Conservation (phyloP, 2,888 invertebrate genomes). For the Drosophila kambysellisi region DNA sequence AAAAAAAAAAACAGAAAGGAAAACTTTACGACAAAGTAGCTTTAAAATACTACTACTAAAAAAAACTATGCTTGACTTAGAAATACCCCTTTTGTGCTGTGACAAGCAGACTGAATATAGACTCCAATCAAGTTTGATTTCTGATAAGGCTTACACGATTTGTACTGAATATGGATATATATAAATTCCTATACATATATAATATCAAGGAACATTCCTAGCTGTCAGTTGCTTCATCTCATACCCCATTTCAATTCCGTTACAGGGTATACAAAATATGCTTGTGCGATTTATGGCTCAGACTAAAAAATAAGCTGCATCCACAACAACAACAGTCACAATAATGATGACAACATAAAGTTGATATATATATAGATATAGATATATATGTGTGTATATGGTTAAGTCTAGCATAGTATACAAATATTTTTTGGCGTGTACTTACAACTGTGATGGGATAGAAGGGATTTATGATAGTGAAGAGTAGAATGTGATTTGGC, state of each 20-base stretch:
- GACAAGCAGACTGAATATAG: neutral
- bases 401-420: neutral
- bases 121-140: neutral
- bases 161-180: neutral
- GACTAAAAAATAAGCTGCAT: neutral
- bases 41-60: slow-evolving; percentile 21
- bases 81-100: slow-evolving; percentile 2
- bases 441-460: slow-evolving; percentile 99
- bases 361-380: neutral
- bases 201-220: neutral
- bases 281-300: slow-evolving; percentile 2
- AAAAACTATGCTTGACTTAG: neutral
- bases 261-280: neutral
- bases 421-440: slow-evolving; percentile 79
- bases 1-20: neutral
- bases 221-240: neutral
- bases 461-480: slow-evolving; percentile 98
- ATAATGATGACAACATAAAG: slow-evolving; percentile 12
- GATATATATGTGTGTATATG: neutral
- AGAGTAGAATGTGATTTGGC: slow-evolving; percentile 98
- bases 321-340: slow-evolving; percentile 22
- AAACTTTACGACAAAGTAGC: slow-evolving; percentile 46
- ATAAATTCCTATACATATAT: neutral
- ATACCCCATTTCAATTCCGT: neutral
- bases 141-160: neutral